Base-by-base conservation (phyloP, 1,140 invertebrate genomes). In the Apis dorsata region DNA sequence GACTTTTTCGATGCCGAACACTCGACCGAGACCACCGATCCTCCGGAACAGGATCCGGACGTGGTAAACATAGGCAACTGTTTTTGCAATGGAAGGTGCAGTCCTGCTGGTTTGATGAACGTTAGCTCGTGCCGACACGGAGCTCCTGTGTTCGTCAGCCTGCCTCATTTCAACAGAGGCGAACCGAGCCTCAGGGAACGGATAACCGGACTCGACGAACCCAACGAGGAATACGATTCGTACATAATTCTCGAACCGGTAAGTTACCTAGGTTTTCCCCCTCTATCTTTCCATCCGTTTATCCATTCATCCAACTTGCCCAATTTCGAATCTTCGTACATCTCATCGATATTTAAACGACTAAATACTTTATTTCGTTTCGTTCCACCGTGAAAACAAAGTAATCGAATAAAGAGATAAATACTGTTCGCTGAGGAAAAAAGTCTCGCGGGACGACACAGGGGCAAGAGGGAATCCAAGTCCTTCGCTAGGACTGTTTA, bases 91-190 rank as follows among this genome's bases (percentile, higher is more conserved):
- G 96, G 96, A 0, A 94, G 96, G 81, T 97, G 97, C 90, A 94
- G 94, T 3, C 97, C 96, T 12, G 94, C 95, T 2, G 97, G 97
- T 7, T 90, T 95, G 9, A 92, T 93, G 8, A 95, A 95, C 83
- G 86, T 94, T 3, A 93, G 92, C 0, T 79, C 91, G 2, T 95
- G 94, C 83, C 93, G 95, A 24, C 94, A 92, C 79, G 96, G 95
- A 34, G 94, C 95, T 9, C 96, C 97, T 1, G 95, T 95, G 0
- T 96, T 96, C 74, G 92, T 96, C 21, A 97, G 96, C 66, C 94
- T 96, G 81, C 97, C 97, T n/a, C 96, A 97, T 92, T 97, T 97
- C 89, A 94, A 95, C 84, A 94, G 95, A 72, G 96, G 93, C 17
- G 96, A 97, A 89, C 93, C 95, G 0, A 91, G 92, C 57, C 94